phyloP scores from a whole-genome alignment of 2,888 invertebrate species.

The Eugnorisma glareosa region DNA sequence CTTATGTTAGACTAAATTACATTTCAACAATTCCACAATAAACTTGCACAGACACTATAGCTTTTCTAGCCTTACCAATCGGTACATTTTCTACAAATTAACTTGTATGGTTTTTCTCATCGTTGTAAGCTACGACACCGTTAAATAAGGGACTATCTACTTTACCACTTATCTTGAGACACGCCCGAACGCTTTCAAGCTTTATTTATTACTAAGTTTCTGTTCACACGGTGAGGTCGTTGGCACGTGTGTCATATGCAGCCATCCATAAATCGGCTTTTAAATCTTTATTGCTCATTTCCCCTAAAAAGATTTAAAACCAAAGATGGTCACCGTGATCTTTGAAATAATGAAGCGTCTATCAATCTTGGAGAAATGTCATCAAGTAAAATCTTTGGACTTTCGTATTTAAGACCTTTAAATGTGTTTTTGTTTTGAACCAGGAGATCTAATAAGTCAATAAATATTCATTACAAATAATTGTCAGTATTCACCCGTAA shows the following conservation, averaged over 20 bases:
- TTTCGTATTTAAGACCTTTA: not conserved
- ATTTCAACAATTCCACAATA: not conserved
- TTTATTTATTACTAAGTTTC: slow-evolving; percentile 40
- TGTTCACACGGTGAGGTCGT: slow-evolving; percentile 67
- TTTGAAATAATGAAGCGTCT: slow-evolving; percentile 11
- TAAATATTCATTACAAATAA: slow-evolving; percentile 42
- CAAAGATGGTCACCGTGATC: not conserved
- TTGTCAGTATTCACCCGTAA: slow-evolving; percentile 50
- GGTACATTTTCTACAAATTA: not conserved
- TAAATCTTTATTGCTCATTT: slow-evolving; percentile 21
- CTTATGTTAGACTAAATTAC: not conserved
- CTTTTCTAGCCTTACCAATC: not conserved
- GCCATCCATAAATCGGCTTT: slow-evolving; percentile 20
- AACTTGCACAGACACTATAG: not conserved
- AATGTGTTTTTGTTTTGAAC: slow-evolving; percentile 2
- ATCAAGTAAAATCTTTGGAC: not conserved
- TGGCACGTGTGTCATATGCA: slow-evolving; percentile 67
- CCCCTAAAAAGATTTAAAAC: not conserved
- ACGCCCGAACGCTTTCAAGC: slow-evolving; percentile 38
- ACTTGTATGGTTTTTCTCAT: not conserved
- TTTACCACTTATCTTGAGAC: slow-evolving; percentile 7
- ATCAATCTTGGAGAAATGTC: not conserved
- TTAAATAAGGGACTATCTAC: not conserved
- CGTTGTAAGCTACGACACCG: not conserved
- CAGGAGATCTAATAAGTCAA: slow-evolving; percentile 7